Evolutionary conservation across 2,113 vertebrate species (phyloP).

Genomic region (Ancistrus triradiatus): DNA sequence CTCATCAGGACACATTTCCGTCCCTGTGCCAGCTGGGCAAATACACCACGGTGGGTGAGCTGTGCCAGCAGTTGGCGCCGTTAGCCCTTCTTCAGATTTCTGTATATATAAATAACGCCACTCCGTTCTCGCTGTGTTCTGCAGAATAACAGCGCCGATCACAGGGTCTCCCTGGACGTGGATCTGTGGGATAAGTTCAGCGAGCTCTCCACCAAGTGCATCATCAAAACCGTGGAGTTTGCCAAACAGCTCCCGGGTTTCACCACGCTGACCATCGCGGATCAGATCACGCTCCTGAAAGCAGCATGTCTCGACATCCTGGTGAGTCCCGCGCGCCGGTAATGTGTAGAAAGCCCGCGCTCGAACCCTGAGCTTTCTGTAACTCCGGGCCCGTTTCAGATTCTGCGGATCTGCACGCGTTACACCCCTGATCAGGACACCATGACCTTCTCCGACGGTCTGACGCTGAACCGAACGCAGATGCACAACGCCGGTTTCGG

Average conservation of each 20-base stretch:
- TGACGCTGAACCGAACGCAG: constrained; percentile 86
- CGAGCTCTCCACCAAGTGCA: constrained; percentile 70
- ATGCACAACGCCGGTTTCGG: constrained; percentile 74
- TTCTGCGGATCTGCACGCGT: constrained; percentile 69
- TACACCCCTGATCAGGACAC: constrained; percentile 72
- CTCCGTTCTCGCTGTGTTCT: not conserved
- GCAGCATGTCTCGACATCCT: constrained; percentile 70
- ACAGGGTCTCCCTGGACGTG: constrained; percentile 65
- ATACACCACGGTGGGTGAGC: constrained; percentile 64
- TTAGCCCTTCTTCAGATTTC: too few species aligned
- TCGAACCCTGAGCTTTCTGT: not conserved
- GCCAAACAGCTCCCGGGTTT: constrained; percentile 70
- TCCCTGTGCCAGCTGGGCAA: constrained; percentile 73
- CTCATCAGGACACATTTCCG: constrained; percentile 90
- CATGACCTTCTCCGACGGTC: constrained; percentile 91
- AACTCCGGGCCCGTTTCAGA: constrained; percentile 41
- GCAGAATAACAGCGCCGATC: constrained; percentile 66
- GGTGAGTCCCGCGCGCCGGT: constrained; percentile 54
- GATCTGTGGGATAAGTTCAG: constrained; percentile 72
- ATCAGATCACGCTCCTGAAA: constrained; percentile 73
- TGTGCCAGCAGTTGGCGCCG: not conserved
- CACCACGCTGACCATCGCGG: constrained; percentile 65
- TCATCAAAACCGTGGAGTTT: constrained; percentile 72
- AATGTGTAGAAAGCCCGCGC: too few species aligned
- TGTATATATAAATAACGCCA: too few species aligned